Evolutionary conservation across 2,888 invertebrate genomes (phyloP), one percentile per base, ranked within the genome.

Genomic region (Capitulum mitella): DNA sequence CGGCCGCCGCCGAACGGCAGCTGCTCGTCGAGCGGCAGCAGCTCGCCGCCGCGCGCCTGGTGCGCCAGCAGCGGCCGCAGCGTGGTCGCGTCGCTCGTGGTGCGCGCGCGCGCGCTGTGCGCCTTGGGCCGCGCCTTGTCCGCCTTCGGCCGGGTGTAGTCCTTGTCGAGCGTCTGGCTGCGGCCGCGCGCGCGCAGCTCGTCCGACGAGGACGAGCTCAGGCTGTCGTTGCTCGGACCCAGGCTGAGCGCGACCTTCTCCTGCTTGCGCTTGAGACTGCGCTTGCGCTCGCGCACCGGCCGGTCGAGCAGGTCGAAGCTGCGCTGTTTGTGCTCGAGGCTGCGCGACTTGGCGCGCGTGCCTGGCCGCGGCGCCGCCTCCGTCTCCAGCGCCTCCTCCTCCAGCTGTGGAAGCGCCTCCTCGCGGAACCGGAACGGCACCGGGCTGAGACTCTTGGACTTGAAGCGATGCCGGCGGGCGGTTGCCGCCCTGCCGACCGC

Each of bases 141-240:
- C 1, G 70, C 19, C 37, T 70, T 70, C 6, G n/a, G 70, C 22
- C 70, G 70, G 3, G 70, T 26, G 37, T 34, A 70, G 37, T 70
- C 37, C 26, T 32, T 34, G 37, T 70, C 70, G 22, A 70, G 10
- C 1, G 37, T 37, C 37, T 22, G 37, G 22, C 70, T 37, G 2
- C 70, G 70, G 22, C 37, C 70, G 37, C 70, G 37, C 8, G 29
- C 12, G 22, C 37, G 70, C 34, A 37, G 14, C 37, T 75, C 75
- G 5, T 75, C 75, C 3, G 75, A 75, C n/a, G 75, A 75, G 3
- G 75, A 75, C 6, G 75, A 75, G 19, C 75, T 75, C 29, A 75
- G 46, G n/a, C 75, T 75, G 29, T 75, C 75, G 29, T 75, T 22
- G 46, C 40, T 40, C n/a, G 75, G 40, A 1, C 26, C 46, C 3